Conservation (phyloP, 2,113 vertebrate genomes). For the Petaurus breviceps region DNA sequence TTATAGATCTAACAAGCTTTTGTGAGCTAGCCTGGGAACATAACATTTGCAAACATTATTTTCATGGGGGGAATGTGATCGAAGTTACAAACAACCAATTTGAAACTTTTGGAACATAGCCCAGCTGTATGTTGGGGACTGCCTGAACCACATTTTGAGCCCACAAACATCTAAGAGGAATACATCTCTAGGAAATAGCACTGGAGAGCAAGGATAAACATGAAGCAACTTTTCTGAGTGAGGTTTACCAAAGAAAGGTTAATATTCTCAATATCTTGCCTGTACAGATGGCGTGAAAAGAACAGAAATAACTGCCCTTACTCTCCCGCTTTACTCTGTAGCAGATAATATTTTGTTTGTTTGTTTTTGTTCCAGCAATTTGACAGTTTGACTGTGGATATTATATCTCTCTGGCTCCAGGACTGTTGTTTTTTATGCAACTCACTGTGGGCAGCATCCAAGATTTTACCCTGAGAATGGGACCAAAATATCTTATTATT, state of each 20-base stretch:
- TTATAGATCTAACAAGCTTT: background rate
- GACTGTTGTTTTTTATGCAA: constrained; percentile 37
- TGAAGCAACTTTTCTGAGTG: constrained; percentile 42
- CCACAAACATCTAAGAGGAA: constrained; percentile 12
- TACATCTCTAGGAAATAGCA: constrained; percentile 34
- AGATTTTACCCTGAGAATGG: constrained; percentile 59
- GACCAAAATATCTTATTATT: constrained; percentile 30
- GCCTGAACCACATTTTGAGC: constrained; percentile 24
- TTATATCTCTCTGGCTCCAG: constrained; percentile 61
- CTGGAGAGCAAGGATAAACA: constrained; percentile 20
- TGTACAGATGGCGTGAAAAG: constrained; percentile 64
- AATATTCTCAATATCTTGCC: constrained; percentile 72
- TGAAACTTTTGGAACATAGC: background rate
- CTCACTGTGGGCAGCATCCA: constrained; percentile 24
- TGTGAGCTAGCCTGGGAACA: background rate
- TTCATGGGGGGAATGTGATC: background rate
- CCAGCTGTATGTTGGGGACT: background rate
- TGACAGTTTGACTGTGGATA: constrained; percentile 67
- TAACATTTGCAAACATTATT: background rate
- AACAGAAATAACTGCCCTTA: constrained; percentile 67
- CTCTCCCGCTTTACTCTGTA: constrained; percentile 62
- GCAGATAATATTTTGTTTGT: constrained; percentile 73
- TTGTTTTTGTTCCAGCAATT: constrained; percentile 72
- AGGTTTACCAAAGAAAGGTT: constrained; percentile 60
- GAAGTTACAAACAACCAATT: background rate